These are phyloP conservation scores for Electrophaes corylata DNA, from an alignment of 2,888 invertebrate genomes.

Conservation along the genomic window DNA sequence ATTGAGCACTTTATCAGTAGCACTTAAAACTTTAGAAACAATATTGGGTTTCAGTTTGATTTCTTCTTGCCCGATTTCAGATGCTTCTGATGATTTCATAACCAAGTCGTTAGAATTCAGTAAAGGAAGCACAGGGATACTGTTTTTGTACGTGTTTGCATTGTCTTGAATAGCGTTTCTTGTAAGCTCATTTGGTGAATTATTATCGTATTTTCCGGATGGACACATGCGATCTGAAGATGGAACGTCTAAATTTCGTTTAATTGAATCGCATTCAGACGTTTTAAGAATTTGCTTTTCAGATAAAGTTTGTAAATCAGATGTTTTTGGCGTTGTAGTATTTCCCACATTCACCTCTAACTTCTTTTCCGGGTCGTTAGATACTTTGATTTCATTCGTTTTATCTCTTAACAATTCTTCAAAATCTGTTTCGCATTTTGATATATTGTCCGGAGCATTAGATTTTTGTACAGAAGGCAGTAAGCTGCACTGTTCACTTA, in stretches of 20 bases:
- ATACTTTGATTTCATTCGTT: constrained; percentile 78
- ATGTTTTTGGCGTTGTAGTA: constrained; percentile 57
- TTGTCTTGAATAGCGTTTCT: constrained; percentile 14
- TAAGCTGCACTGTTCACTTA: constrained; percentile 48
- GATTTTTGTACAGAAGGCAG: constrained; percentile 17
- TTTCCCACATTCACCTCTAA: constrained; percentile 73
- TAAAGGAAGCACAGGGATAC: constrained; percentile 5
- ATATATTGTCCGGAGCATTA: constrained; percentile 43
- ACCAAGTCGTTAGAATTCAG: constrained; percentile 5
- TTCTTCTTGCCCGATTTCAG: constrained; percentile 19
- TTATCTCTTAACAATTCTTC: constrained; percentile 80
- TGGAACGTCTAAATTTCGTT: constrained; percentile 32
- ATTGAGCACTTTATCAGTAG: constrained; percentile 24
- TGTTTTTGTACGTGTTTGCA: constrained; percentile 10
- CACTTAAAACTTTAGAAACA: constrained; percentile 17
- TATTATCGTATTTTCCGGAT: constrained; percentile 13
- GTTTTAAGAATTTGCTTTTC: constrained; percentile 39
- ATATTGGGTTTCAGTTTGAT: constrained; percentile 7
- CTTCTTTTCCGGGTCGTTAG: constrained; percentile 72
- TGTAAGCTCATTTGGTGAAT: not conserved
- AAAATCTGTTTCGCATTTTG: constrained; percentile 78
- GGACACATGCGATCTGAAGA: not conserved
- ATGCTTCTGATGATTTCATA: constrained; percentile 13
- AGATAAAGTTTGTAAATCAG: constrained; percentile 38
- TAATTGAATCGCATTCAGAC: constrained; percentile 37